Evolutionary conservation across 2,797 vertebrate genomes (phyloP).

Genomic region (Esox masquinongy): DNA sequence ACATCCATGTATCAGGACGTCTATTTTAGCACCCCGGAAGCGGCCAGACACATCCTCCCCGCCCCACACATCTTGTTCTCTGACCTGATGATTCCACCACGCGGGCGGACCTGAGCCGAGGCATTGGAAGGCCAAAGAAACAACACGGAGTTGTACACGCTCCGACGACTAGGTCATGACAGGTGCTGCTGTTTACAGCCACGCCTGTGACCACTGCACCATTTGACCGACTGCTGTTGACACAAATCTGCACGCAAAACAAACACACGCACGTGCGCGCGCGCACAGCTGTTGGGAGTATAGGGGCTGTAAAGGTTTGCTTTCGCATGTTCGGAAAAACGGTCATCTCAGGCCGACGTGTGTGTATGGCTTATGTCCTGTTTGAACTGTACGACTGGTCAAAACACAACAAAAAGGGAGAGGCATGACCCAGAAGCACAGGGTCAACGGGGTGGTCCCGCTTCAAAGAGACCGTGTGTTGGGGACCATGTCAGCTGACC

Average conservation of each 20-base stretch:
- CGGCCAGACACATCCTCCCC: slow-evolving; percentile 2
- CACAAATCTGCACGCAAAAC: not conserved
- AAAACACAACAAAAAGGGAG: slow-evolving; percentile 6
- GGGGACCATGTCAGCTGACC: not conserved
- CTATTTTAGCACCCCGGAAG: not conserved
- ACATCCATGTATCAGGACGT: not conserved
- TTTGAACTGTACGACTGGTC: slow-evolving; percentile 18
- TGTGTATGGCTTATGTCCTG: not conserved
- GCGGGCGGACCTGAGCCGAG: slow-evolving; percentile 39
- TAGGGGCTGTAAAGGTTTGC: not conserved
- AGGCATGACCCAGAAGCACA: slow-evolving; percentile 31
- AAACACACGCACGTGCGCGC: not conserved
- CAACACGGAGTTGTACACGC: slow-evolving; percentile 22
- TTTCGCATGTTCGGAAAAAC: not conserved
- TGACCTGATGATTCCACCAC: slow-evolving; percentile 34
- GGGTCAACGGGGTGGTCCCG: slow-evolving; percentile 3
- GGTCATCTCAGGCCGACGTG: not conserved
- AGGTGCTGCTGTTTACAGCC: not conserved
- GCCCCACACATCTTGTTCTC: not conserved
- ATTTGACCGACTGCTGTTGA: not conserved
- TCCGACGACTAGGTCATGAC: slow-evolving; percentile 6
- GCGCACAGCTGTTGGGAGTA: not conserved
- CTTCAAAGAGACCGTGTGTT: not conserved
- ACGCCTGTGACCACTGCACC: not conserved
- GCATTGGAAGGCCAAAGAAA: slow-evolving; percentile 48